Conservation (phyloP, 2,888 invertebrate species). For the Macrophya annulata region DNA sequence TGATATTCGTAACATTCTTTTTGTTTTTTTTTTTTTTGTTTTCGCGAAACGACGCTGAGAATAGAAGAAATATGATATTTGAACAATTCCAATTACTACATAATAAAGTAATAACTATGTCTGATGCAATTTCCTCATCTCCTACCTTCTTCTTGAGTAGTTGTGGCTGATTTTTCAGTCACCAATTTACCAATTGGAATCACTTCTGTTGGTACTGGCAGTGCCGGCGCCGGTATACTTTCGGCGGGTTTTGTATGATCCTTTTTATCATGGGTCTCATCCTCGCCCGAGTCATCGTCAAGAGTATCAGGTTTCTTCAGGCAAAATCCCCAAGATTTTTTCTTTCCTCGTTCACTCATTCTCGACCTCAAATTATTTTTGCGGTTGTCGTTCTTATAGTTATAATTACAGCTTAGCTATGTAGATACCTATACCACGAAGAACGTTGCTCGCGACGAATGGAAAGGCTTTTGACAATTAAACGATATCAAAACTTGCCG, state of each 20-base stretch:
- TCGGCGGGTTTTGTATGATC: neutral
- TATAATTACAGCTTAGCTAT: neutral
- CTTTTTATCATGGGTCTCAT: neutral
- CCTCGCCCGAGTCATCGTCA: slow-evolving; percentile 65
- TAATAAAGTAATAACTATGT: neutral
- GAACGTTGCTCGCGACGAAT: neutral
- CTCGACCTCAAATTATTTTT: neutral
- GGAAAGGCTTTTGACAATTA: neutral
- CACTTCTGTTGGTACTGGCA: slow-evolving; percentile 13
- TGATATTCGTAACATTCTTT: neutral
- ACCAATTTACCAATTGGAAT: neutral
- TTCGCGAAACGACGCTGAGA: neutral
- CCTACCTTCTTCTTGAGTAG: slow-evolving; percentile 7
- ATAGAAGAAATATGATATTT: neutral
- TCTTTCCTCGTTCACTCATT: slow-evolving; percentile 44
- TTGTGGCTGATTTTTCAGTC: neutral
- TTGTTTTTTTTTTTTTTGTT: neutral
- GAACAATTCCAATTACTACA: neutral
- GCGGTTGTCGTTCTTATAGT: neutral
- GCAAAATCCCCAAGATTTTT: slow-evolving; percentile 46
- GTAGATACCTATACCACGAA: neutral
- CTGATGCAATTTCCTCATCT: neutral
- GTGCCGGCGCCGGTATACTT: neutral
- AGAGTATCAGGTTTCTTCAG: slow-evolving; percentile 62
- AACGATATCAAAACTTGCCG: neutral